Conservation (phyloP, 2,888 invertebrate genomes). For the Hermaeophaga mercurialis region DNA sequence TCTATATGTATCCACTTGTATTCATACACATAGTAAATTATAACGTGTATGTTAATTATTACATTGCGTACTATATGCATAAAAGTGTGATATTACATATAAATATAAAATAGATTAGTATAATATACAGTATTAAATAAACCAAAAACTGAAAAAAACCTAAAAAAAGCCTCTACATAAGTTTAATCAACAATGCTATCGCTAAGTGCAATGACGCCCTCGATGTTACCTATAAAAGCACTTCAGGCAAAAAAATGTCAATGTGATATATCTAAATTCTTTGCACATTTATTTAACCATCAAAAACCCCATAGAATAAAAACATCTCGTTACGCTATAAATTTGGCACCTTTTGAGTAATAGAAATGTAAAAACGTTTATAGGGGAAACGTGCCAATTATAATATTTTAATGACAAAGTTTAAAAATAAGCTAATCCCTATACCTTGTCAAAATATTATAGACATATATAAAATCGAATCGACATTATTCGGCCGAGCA, state of each 20-base stretch:
- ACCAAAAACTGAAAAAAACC: slow-evolving; percentile 52
- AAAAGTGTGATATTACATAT: slow-evolving; percentile 32
- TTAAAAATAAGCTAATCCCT: no score
- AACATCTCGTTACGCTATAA: background rate
- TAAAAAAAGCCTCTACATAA: slow-evolving; percentile 57
- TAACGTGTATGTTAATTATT: no score
- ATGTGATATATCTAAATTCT: background rate
- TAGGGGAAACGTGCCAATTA: background rate
- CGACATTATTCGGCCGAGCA: slow-evolving; percentile 53
- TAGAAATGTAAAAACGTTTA: background rate
- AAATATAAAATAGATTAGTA: slow-evolving; percentile 24
- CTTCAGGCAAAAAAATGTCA: slow-evolving; percentile 50
- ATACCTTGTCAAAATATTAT: no score
- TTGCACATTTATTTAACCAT: background rate
- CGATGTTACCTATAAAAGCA: slow-evolving; percentile 47
- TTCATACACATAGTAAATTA: slow-evolving; percentile 30
- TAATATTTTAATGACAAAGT: background rate
- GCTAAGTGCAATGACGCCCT: slow-evolving; percentile 54
- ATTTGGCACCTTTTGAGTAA: slow-evolving; percentile 2
- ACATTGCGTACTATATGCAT: no score
- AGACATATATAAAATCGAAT: slow-evolving; percentile 43
- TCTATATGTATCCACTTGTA: slow-evolving; percentile 33
- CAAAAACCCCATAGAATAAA: background rate
- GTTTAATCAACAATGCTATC: slow-evolving; percentile 54
- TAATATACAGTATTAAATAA: slow-evolving; percentile 32